These are phyloP conservation scores for Ichneumoninae sp. DNA, from an alignment of 2,888 invertebrate species.

Conservation along the genomic window DNA sequence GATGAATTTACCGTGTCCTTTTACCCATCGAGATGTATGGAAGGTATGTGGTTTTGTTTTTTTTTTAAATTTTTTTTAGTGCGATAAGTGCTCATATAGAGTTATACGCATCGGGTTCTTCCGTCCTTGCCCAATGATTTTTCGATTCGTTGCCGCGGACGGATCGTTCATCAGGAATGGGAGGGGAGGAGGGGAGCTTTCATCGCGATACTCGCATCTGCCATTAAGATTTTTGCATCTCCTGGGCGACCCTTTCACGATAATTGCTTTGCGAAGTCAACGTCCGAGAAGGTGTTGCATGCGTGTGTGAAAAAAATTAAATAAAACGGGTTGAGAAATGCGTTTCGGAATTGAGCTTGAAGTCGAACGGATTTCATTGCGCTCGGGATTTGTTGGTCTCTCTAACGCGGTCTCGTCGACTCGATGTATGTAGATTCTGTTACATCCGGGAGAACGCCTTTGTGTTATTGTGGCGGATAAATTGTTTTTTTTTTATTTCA, in stretches of 20 bases:
- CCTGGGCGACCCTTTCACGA: constrained; percentile 45
- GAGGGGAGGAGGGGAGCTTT: neutral
- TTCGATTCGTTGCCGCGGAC: neutral
- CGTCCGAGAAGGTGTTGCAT: constrained; percentile 1
- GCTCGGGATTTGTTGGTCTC: neutral
- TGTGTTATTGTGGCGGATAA: no score
- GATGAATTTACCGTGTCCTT: constrained; percentile 53
- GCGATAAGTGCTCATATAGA: neutral
- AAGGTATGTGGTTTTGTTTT: neutral
- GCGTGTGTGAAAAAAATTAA: neutral
- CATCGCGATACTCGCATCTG: constrained; percentile 38
- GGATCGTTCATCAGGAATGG: constrained; percentile 13
- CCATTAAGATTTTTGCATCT: constrained; percentile 55
- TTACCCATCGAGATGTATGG: constrained; percentile 24
- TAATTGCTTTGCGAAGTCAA: constrained; percentile 41
- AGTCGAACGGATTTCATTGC: neutral
- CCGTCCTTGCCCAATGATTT: constrained; percentile 12
- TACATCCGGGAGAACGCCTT: no score
- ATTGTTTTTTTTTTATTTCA: no score
- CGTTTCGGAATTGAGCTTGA: neutral
- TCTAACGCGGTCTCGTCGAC: neutral
- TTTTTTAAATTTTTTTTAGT: neutral
- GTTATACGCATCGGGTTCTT: constrained; percentile 5
- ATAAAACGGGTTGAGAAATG: neutral
- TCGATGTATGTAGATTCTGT: no score